These are phyloP conservation scores for Chaetodon trifasciatus DNA, from an alignment of 2,797 vertebrate species.

Conservation along the genomic window DNA sequence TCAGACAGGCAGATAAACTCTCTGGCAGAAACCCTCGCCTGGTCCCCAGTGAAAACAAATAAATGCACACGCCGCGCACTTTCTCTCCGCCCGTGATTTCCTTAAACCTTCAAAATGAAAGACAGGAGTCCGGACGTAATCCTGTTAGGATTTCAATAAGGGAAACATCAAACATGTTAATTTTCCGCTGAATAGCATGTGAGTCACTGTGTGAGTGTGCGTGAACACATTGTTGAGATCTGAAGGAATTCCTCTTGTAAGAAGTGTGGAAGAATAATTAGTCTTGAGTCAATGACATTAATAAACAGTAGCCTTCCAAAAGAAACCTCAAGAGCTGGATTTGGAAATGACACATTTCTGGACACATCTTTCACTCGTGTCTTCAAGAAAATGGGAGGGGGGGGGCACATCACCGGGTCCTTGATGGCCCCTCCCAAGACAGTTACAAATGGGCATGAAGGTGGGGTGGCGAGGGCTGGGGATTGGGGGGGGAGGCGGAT, in stretches of 20 bases:
- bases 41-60: constrained; percentile 72
- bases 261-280: constrained; percentile 52
- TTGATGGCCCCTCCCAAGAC: constrained; percentile 77
- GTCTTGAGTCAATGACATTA: constrained; percentile 51
- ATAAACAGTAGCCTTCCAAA: constrained; percentile 52
- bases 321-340: constrained; percentile 43
- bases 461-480: constrained; percentile 68
- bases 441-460: constrained; percentile 83
- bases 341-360: constrained; percentile 62
- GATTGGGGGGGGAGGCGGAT: constrained; percentile 54
- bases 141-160: constrained; percentile 66
- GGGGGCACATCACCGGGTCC: constrained; percentile 54
- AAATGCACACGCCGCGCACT: constrained; percentile 44
- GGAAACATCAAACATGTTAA: constrained; percentile 63
- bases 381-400: constrained; percentile 59
- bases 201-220: constrained; percentile 35
- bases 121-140: constrained; percentile 67
- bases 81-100: constrained; percentile 42
- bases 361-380: constrained; percentile 54
- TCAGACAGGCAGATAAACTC: constrained; percentile 51
- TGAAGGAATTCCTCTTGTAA: constrained; percentile 60
- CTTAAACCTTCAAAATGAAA: constrained; percentile 65
- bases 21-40: constrained; percentile 49
- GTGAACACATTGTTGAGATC: constrained; percentile 47
- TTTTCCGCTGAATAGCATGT: constrained; percentile 42